Conservation (phyloP, 2,797 vertebrate genomes). For the Muscicapa striata region DNA sequence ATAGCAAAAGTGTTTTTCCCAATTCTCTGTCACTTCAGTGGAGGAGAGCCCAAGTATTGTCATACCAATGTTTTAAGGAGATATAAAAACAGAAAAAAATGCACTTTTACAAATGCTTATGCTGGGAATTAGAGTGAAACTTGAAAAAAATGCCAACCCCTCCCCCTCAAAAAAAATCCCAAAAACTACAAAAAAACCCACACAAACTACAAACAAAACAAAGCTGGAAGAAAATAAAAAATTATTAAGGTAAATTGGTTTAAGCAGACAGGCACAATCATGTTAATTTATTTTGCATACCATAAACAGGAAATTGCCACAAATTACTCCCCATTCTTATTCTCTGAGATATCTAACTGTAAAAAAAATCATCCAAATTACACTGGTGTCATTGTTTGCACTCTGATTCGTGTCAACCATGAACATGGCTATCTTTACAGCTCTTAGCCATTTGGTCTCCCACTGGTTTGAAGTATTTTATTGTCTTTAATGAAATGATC, state of each 20-base stretch:
- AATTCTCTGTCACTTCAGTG: not conserved
- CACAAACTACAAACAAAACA: not conserved
- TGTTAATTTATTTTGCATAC: not conserved
- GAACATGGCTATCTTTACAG: not conserved
- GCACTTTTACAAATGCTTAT: not conserved
- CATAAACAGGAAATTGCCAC: not conserved
- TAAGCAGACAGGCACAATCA: not conserved
- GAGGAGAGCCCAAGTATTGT: not conserved
- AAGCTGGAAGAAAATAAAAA: not conserved
- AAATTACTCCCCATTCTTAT: not conserved
- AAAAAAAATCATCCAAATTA: not conserved
- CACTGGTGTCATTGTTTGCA: not conserved
- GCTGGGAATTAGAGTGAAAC: not conserved
- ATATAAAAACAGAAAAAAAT: not conserved
- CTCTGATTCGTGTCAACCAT: not conserved
- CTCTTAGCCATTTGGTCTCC: not conserved
- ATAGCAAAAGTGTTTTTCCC: not conserved
- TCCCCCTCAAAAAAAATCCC: fast-evolving
- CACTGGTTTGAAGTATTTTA: not conserved
- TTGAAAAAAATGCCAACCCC: fast-evolving
- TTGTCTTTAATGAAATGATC: not conserved
- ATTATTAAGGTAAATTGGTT: not conserved
- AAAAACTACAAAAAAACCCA: not conserved
- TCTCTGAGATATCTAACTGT: not conserved
- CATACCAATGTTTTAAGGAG: not conserved